phyloP scores from a whole-genome alignment of 2,797 vertebrate species.

The Myripristis murdjan region DNA sequence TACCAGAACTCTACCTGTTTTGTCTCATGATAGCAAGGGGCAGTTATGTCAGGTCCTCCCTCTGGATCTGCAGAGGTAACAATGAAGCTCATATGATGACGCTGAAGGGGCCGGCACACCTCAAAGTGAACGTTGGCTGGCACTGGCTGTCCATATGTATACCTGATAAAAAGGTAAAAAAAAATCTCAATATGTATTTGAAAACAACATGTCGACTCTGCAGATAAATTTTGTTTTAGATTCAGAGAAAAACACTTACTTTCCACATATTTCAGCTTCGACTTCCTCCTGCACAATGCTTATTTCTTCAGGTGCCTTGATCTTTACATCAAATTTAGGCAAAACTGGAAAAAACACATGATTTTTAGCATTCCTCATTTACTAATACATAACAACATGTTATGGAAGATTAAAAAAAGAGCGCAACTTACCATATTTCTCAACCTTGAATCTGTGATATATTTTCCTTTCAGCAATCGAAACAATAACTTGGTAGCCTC shows the following conservation, averaged over 20 bases:
- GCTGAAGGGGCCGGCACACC: slow-evolving; percentile 34
- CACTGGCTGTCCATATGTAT: slow-evolving; percentile 75
- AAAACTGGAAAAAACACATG: slow-evolving; percentile 61
- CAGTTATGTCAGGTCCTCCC: fast-evolving
- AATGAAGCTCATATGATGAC: fast-evolving
- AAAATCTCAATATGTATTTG: not conserved
- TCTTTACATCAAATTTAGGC: slow-evolving; percentile 71
- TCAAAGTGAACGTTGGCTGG: slow-evolving; percentile 51
- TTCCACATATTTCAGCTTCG: slow-evolving; percentile 61
- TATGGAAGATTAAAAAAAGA: not conserved
- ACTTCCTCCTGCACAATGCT: slow-evolving; percentile 49
- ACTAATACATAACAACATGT: no score
- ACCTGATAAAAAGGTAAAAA: slow-evolving; percentile 46
- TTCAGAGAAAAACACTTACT: no score
- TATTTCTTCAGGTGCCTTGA: slow-evolving; percentile 30
- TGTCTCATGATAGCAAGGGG: slow-evolving; percentile 42
- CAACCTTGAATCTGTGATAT: slow-evolving; percentile 76
- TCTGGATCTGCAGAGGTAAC: fast-evolving
- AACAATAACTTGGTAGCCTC: slow-evolving; percentile 69
- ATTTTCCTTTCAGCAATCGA: not conserved
- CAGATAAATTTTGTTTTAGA: no score
- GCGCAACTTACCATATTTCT: slow-evolving; percentile 81
- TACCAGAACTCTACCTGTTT: slow-evolving; percentile 47
- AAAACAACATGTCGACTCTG: no score
- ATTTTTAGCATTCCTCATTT: not conserved